Evolutionary conservation across 2,888 invertebrate species (phyloP).

Genomic region (Luperina testacea): DNA sequence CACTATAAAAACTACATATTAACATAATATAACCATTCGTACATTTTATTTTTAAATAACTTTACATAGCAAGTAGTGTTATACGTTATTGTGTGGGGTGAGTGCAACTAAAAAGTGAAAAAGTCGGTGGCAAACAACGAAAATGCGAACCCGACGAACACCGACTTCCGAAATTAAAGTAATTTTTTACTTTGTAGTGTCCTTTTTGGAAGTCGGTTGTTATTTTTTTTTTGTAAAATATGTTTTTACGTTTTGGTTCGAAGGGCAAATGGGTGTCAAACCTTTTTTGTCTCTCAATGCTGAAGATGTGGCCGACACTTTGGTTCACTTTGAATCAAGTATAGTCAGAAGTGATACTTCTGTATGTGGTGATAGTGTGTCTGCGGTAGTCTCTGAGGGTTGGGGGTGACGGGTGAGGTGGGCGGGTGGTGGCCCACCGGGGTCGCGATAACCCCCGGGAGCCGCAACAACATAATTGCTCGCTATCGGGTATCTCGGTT

Average conservation of each 20-base stretch:
- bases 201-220: too few relatives aligned
- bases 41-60: too few relatives aligned
- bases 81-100: too few relatives aligned
- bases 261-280: not conserved
- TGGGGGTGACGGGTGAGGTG: conserved; percentile 4
- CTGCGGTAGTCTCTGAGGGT: conserved; percentile 4
- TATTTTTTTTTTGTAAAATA: too few relatives aligned
- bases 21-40: too few relatives aligned
- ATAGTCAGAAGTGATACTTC: conserved; percentile 27
- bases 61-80: too few relatives aligned
- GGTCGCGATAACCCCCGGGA: conserved; percentile 64
- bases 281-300: not conserved
- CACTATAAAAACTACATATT: too few relatives aligned
- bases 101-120: too few relatives aligned
- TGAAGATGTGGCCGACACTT: not conserved
- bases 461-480: conserved; percentile 72
- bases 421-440: conserved; percentile 69
- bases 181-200: too few relatives aligned
- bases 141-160: too few relatives aligned
- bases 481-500: conserved; percentile 57
- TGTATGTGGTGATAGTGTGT: not conserved
- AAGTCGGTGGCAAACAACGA: too few relatives aligned
- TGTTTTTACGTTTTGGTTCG: not conserved
- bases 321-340: not conserved
- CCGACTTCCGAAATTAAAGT: too few relatives aligned